Evolutionary conservation across 2,888 invertebrate genomes (phyloP).

Genomic region (Camponotus fellah): DNA sequence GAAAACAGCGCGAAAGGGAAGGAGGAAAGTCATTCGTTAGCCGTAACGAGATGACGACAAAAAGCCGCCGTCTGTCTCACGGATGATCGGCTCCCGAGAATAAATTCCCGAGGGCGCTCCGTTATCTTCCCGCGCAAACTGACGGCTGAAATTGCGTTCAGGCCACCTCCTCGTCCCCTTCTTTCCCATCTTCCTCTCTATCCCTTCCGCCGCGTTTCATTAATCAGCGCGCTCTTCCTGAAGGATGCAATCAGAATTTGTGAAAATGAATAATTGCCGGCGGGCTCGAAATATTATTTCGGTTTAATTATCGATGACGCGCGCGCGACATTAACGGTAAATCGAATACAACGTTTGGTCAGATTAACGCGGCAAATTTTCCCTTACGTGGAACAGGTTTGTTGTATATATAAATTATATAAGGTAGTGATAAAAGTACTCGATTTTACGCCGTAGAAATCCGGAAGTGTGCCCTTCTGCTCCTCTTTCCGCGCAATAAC

Average conservation of each 20-base stretch:
- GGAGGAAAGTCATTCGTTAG: conserved; percentile 57
- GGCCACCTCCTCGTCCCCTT: conserved; percentile 14
- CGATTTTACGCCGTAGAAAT: conserved; percentile 4
- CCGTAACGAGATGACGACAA: conserved; percentile 66
- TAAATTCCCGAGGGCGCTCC: conserved; percentile 58
- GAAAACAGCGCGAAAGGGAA: conserved; percentile 40
- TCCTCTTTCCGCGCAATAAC: background rate
- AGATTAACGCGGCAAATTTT: background rate
- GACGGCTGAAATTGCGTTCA: conserved; percentile 69
- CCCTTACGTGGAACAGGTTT: background rate
- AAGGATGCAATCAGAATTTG: conserved; percentile 68
- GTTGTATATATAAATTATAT: background rate
- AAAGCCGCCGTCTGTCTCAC: conserved; percentile 59
- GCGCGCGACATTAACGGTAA: conserved; percentile 37
- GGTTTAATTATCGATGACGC: conserved; percentile 57
- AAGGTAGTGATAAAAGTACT: background rate
- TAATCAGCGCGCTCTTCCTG: conserved; percentile 65
- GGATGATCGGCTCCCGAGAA: conserved; percentile 54
- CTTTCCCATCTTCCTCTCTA: background rate
- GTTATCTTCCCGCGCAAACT: conserved; percentile 62
- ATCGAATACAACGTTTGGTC: conserved; percentile 17
- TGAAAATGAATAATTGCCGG: conserved; percentile 68
- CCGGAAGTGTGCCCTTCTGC: background rate
- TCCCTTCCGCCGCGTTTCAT: conserved; percentile 57
- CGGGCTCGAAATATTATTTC: conserved; percentile 56